Evolutionary conservation across 2,797 vertebrate genomes (phyloP).

Genomic region (Lacerta viridis): DNA sequence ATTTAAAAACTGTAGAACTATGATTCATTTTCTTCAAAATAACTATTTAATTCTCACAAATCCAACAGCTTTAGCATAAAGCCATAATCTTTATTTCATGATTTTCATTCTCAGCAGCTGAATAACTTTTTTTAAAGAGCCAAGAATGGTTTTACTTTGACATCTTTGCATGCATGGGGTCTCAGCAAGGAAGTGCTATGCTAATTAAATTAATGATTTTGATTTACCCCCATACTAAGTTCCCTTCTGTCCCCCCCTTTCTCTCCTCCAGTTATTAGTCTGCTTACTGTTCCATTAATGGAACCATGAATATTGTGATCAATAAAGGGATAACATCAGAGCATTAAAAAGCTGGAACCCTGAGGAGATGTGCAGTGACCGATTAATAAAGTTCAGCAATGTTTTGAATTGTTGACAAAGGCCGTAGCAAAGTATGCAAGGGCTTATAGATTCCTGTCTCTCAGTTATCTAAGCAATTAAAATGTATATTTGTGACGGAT

Average conservation of each 20-base stretch:
- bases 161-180: not conserved
- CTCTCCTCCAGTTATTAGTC: not conserved
- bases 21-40: not conserved
- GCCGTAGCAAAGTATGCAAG: not conserved
- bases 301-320: accelerated
- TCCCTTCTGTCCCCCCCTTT: not conserved
- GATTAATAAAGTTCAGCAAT: constrained; percentile 2
- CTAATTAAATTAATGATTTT: not conserved
- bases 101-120: not conserved
- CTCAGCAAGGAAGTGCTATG: not conserved
- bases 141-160: not conserved
- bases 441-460: not conserved
- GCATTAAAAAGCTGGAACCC: accelerated
- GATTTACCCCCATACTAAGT: accelerated
- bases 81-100: not conserved
- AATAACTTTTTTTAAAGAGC: not conserved
- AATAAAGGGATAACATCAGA: accelerated
- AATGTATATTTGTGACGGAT: not conserved
- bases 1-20: accelerated
- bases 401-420: not conserved
- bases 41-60: accelerated
- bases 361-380: not conserved
- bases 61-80: accelerated
- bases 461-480: not conserved
- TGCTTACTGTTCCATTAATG: not conserved